Percentiles rank a stretch among this genome's conserved stretches.
phyloP scores from a whole-genome alignment of 1,140 invertebrate genomes.

The Anastrepha obliqua region DNA sequence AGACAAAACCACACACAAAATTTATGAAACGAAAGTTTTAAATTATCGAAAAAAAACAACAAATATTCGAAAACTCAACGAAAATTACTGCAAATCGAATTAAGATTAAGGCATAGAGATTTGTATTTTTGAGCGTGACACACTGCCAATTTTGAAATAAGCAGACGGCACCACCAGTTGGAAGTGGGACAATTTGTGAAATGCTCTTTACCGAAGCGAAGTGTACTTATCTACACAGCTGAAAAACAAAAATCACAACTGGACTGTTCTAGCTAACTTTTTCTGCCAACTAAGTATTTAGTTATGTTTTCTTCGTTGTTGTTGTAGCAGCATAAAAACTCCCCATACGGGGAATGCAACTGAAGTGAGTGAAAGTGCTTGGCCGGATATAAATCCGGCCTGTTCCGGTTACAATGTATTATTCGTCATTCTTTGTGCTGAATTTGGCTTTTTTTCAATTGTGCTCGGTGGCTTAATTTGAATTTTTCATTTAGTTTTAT shows the following conservation, averaged over 20 bases:
- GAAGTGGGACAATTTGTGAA: background rate
- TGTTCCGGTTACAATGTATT: too few relatives aligned
- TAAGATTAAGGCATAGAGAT: background rate
- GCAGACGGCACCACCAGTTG: background rate
- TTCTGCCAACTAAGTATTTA: constrained; percentile 3
- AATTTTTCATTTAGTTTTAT: constrained; percentile 3
- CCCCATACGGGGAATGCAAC: too few relatives aligned
- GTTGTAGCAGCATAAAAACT: too few relatives aligned
- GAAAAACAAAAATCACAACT: background rate
- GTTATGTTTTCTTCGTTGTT: too few relatives aligned
- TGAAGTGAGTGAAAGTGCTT: too few relatives aligned
- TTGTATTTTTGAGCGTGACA: background rate
- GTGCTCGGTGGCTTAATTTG: background rate
- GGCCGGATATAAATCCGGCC: too few relatives aligned
- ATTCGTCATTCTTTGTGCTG: background rate
- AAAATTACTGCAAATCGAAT: background rate
- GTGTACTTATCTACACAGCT: constrained; percentile 40
- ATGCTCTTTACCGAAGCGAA: background rate
- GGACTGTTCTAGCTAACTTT: background rate
- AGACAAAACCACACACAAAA: background rate
- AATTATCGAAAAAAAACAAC: background rate
- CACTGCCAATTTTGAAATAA: constrained; percentile 37
- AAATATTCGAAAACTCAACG: background rate
- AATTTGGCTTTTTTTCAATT: background rate
- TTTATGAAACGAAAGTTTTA: background rate